These are phyloP conservation scores for Trididemnum nubilum DNA, from an alignment of 23 tunicate species.

Conservation along the genomic window DNA sequence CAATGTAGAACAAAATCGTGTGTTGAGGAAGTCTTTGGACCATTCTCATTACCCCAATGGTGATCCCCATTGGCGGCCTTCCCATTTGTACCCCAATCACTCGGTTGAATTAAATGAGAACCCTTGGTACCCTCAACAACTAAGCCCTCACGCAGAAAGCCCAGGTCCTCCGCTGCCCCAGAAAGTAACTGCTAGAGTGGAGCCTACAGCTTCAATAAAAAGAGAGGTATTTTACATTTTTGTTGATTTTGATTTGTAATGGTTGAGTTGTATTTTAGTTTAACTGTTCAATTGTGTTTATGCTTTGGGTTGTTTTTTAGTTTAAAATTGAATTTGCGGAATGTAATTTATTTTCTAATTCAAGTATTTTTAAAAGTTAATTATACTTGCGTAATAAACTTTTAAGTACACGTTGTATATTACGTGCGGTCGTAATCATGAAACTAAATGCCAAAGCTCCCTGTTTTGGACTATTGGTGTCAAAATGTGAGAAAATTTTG, in stretches of 20 bases:
- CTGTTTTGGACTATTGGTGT: too few species aligned
- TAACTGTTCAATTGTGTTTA: background rate
- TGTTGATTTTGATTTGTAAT: background rate
- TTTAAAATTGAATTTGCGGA: too few species aligned
- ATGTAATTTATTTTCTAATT: too few species aligned
- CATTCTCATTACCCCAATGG: background rate
- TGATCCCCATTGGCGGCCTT: background rate
- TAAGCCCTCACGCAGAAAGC: background rate
- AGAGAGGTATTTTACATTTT: background rate
- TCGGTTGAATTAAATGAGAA: background rate
- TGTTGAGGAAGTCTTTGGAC: background rate
- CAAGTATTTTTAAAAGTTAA: too few species aligned
- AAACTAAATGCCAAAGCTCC: too few species aligned
- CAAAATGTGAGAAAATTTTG: too few species aligned
- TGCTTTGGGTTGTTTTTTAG: background rate
- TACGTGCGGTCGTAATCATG: too few species aligned
- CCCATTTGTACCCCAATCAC: background rate
- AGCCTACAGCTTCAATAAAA: slow-evolving; percentile 30
- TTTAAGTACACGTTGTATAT: too few species aligned
- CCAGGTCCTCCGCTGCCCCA: slow-evolving; percentile 39
- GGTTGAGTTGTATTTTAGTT: background rate
- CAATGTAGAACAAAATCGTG: background rate
- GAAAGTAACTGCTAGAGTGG: slow-evolving; percentile 51
- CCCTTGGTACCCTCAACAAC: background rate
- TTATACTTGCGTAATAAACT: too few species aligned